Base-by-base conservation (phyloP, 2,888 invertebrate species). In the Acleris laterana region DNA sequence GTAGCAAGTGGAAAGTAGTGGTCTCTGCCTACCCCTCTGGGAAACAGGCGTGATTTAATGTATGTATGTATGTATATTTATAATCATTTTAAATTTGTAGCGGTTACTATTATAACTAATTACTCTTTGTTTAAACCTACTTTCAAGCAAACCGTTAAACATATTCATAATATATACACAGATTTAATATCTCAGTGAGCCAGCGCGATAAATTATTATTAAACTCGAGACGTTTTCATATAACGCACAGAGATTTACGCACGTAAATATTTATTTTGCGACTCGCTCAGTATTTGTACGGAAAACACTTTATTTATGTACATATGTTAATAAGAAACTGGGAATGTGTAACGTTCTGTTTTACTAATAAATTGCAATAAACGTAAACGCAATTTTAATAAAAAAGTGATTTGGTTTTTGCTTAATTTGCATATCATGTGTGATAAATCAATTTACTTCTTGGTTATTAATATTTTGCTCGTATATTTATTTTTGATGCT, bases 191-290 rank as follows among this genome's bases (percentile, higher is more conserved):
- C 22, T n/a, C 49, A 49, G 49, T 49, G 49, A 49, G 49, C 49
- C 5, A 11, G 49, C 7, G 25, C 57, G 20, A 57, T 57, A 57
- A 57, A 57, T 57, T 57, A 46, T 57, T 57, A 57, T 57, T 46
- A 57, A 46, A 25, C 57, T 25, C 57, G 16, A 46, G 46, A 57
- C 57, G 25, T 22, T 57, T 57, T 57, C 57, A 46, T 57, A 57
- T 22, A 16, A 57, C 57, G 44, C 22, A 46, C 57, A 17, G 46
- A 57, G 57, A 46, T 57, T 57, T 57, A 57, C 57, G 57, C 11
- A n/a, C 44, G 25, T 57, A 57, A 57, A 57, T 46, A 57, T 57
- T 57, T 57, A 57, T 25, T 20, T n/a, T 42, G 42, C n/a, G 46
- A 57, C 57, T 46, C 44, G 22, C 19, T 16, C 57, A 25, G 44